These are phyloP conservation scores for Coracias cyanogaster DNA, from an alignment of 2,797 vertebrate genomes.

Conservation along the genomic window DNA sequence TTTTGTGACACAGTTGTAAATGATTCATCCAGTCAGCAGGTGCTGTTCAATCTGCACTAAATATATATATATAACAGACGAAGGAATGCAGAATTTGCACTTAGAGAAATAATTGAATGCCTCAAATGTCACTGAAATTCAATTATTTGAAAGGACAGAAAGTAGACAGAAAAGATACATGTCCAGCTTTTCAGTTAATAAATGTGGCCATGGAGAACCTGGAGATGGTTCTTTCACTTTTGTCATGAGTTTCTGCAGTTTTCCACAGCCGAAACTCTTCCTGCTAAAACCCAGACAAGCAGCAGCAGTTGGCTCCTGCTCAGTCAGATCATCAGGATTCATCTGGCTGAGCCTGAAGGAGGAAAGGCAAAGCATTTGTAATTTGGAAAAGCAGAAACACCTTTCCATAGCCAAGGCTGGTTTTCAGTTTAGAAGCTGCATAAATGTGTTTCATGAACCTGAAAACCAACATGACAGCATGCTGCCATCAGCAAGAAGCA, in stretches of 20 bases:
- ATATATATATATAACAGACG: neutral
- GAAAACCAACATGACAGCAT: neutral
- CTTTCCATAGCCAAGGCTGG: neutral
- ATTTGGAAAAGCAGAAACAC: neutral
- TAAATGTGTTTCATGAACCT: neutral
- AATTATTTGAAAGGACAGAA: neutral
- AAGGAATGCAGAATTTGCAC: slow-evolving; percentile 17
- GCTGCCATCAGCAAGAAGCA: neutral
- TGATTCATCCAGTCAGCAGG: slow-evolving; percentile 50
- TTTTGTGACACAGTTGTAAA: slow-evolving; percentile 43
- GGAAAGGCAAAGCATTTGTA: neutral
- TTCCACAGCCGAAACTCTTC: neutral
- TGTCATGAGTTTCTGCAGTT: neutral
- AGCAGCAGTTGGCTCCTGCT: neutral
- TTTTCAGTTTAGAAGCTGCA: neutral
- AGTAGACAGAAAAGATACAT: neutral
- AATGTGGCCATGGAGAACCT: accelerated
- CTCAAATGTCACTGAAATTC: neutral
- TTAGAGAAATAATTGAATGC: slow-evolving; percentile 3
- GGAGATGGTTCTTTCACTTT: neutral
- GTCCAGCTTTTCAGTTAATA: neutral
- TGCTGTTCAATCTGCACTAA: slow-evolving; percentile 19
- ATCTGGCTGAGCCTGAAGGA: neutral
- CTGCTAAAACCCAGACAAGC: neutral
- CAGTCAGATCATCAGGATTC: neutral